Evolutionary conservation across 2,797 vertebrate genomes (phyloP), one percentile per base, ranked within the genome.

Genomic region (Sus cebifrons): DNA sequence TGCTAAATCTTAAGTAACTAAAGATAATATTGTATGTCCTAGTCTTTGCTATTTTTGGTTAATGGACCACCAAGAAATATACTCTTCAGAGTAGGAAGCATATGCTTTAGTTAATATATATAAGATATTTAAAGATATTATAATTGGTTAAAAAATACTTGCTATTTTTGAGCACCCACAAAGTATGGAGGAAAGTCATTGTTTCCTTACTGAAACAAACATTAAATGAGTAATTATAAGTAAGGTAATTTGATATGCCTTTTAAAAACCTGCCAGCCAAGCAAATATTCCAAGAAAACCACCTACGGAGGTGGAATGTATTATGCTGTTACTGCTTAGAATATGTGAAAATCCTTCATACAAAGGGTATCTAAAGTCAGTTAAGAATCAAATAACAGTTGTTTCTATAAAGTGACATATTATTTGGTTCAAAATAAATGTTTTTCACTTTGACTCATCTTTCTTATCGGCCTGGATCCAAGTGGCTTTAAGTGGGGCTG

Each of bases 331-430:
- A 86, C 70, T 95, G 20, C 70, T 96, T 58, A 86, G 71, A 83
- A 77, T 88, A 91, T 64, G n/a, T 60, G 25, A 79, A 96, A 95
- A 54, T 4, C 60, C 56, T 95, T n/a, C 54, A 92, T 36, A 89
- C 16, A 82, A 85, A 87, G 62, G 52, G 17, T 12, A 25, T 87
- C 54, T 64, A 18, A 23, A 73, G 44, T 10, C 25, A 60, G 20
- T 75, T 89, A 77, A 75, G 67, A 81, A 65, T 27, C 21, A 87
- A 94, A 62, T 83, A 84, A 18, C 18, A 67, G 21, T 77, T 95
- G 20, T 70, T 56, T 88, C 60, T 92, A 78, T 85, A 23, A 94
- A 90, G 14, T 64, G 87, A 71, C 20, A 29, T 40, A 67, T 67
- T 85, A 84, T 23, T 90, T 95, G 27, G 6, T 81, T 92, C 60